Evolutionary conservation across 2,888 invertebrate species (phyloP), one percentile per base, ranked within the genome.

Genomic region (Hipparchia semele): DNA sequence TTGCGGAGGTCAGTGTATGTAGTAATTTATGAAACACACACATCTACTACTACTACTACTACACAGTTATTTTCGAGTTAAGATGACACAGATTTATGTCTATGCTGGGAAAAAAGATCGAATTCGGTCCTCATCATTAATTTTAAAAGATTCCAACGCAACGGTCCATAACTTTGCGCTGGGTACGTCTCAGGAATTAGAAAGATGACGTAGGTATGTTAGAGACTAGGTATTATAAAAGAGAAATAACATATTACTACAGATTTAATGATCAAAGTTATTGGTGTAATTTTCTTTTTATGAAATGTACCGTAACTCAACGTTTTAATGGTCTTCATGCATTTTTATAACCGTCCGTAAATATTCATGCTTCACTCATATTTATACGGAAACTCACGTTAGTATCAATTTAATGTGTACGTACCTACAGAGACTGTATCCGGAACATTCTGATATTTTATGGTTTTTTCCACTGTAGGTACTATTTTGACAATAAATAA

Each of bases 301-400:
- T 79, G 75, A 76, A 79, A 75, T 73, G 75, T 73, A 75, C 62
- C 71, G 75, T 80, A 80, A 79, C 79, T 80, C 80, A 79, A 76
- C 33, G 77, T 70, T 76, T 23, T 78, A 77, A 81, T 78, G 77
- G 75, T 65, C 74, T 67, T 59, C 70, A 62, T 73, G 70, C 70
- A 71, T 74, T 74, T 74, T 74, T 74, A 74, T 71, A 59, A 65
- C 60, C 68, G 65, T 71, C 49, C 71, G 71, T 74, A 74, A 74
- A 74, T 74, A 71, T 74, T 74, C 71, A 74, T 74, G 68, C 68
- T 71, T 74, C 65, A 71, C 65, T 71, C 68, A 59, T 68, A 71
- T 71, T 64, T 58, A 65, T 67, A 62, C 10, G 51, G 49, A 7
- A 6, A 53, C 67, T 60, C 68, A 60, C 64, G 67, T 68, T 64